A percentile compares a stretch with the other conserved stretches of the same genome.
Conservation (phyloP, 2,113 vertebrate species). For the Caranx melampygus region DNA sequence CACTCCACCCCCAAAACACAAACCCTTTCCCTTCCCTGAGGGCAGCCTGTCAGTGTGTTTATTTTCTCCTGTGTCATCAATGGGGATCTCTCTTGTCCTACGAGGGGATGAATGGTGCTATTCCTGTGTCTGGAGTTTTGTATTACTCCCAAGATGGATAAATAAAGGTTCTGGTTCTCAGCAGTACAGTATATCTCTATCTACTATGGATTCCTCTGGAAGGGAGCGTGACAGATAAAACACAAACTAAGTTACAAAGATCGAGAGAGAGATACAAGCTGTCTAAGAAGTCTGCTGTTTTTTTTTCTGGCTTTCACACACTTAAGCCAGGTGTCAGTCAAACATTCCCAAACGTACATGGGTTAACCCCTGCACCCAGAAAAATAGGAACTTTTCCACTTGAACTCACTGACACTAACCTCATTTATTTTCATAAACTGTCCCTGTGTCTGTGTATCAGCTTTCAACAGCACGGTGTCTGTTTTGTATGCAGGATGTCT, state of each 20-base stretch:
- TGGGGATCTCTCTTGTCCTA: slow-evolving; percentile 62
- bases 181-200: neutral
- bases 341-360: slow-evolving; percentile 52
- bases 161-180: slow-evolving; percentile 29
- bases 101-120: slow-evolving; percentile 47
- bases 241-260: neutral
- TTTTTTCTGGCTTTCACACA: slow-evolving; percentile 31
- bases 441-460: slow-evolving; percentile 48
- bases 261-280: neutral
- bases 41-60: slow-evolving; percentile 75
- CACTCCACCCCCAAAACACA: neutral
- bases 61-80: slow-evolving; percentile 76
- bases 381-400: slow-evolving; percentile 60
- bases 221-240: slow-evolving; percentile 4
- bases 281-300: slow-evolving; percentile 1
- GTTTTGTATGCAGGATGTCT: slow-evolving; percentile 50
- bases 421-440: slow-evolving; percentile 55
- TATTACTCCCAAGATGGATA: slow-evolving; percentile 33
- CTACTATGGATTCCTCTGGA: slow-evolving; percentile 13
- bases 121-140: slow-evolving; percentile 44
- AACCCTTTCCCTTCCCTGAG: slow-evolving; percentile 60
- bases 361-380: slow-evolving; percentile 32
- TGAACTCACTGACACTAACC: slow-evolving; percentile 64
- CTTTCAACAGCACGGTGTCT: slow-evolving; percentile 23
- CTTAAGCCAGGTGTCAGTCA: slow-evolving; percentile 68